Evolutionary conservation across 2,888 invertebrate genomes (phyloP).

Genomic region (Torymus tubicola): DNA sequence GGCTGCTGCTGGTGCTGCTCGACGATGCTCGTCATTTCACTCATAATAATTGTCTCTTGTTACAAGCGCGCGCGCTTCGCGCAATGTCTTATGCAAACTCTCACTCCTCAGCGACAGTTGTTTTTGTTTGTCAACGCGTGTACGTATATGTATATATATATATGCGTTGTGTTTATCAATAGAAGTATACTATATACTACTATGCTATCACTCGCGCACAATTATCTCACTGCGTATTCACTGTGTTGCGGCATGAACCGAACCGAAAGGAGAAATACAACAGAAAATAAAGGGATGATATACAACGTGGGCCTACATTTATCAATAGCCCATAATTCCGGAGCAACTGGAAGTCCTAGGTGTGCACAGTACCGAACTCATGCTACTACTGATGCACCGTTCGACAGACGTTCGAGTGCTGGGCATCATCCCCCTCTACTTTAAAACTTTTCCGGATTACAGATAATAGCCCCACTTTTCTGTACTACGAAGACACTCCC

Average conservation of each 20-base stretch:
- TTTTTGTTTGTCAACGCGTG: too few species aligned
- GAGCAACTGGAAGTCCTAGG: not conserved
- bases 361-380: not conserved
- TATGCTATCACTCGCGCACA: constrained; percentile 37
- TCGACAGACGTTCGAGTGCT: not conserved
- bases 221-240: not conserved
- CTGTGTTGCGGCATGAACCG: too few species aligned
- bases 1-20: constrained; percentile 67
- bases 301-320: constrained; percentile 18
- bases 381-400: constrained; percentile 3
- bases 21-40: constrained; percentile 73
- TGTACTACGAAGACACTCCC: too few species aligned
- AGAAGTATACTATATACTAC: not conserved
- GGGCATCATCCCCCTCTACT: constrained; percentile 6
- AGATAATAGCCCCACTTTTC: too few species aligned
- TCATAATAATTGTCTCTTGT: constrained; percentile 62
- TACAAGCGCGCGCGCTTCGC: not conserved
- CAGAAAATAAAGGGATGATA: constrained; percentile 23
- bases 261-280: constrained; percentile 30
- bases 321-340: constrained; percentile 7
- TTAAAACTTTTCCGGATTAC: too few species aligned
- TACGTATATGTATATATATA: too few species aligned
- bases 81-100: not conserved
- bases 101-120: not conserved
- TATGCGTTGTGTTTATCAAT: too few species aligned